Evolutionary conservation across 1,140 invertebrate species (phyloP).

Genomic region (Hylyphantes graminicola): DNA sequence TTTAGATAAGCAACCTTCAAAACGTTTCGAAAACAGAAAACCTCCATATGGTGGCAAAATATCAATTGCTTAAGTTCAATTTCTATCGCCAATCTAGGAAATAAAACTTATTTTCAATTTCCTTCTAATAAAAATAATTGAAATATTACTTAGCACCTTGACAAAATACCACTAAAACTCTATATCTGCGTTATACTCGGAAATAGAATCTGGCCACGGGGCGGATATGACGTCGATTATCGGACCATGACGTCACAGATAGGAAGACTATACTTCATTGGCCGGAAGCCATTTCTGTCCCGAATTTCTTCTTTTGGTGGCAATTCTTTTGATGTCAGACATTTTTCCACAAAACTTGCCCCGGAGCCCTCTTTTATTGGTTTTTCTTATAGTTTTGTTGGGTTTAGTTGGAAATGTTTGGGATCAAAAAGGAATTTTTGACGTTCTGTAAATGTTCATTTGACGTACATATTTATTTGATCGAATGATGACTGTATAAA

Average conservation of each 20-base stretch:
- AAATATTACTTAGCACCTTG: no score
- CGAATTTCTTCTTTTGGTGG: slow-evolving; percentile 33
- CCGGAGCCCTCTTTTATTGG: slow-evolving; percentile 13
- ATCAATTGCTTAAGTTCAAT: no score
- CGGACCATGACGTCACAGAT: slow-evolving; percentile 45
- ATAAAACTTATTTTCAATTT: no score
- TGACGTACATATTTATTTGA: no score
- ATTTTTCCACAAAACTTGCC: background rate
- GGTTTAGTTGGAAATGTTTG: slow-evolving; percentile 11
- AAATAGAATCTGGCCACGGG: slow-evolving; percentile 46
- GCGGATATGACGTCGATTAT: slow-evolving; percentile 53
- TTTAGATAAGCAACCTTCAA: no score
- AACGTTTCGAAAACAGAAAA: no score
- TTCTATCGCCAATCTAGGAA: no score
- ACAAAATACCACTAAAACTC: no score
- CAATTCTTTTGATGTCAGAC: slow-evolving; percentile 1
- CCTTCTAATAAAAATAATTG: no score
- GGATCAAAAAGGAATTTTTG: slow-evolving; percentile 6
- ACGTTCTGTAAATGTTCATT: no score
- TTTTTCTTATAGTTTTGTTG: background rate
- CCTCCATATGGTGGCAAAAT: no score
- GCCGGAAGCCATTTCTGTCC: slow-evolving; percentile 46
- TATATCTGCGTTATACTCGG: slow-evolving; percentile 35
- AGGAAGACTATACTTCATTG: slow-evolving; percentile 38
- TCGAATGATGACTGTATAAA: no score